Percentiles rank a stretch among this genome's conserved stretches.
Conservation (phyloP, 2,888 invertebrate species). For the Ectemnius lituratus region DNA sequence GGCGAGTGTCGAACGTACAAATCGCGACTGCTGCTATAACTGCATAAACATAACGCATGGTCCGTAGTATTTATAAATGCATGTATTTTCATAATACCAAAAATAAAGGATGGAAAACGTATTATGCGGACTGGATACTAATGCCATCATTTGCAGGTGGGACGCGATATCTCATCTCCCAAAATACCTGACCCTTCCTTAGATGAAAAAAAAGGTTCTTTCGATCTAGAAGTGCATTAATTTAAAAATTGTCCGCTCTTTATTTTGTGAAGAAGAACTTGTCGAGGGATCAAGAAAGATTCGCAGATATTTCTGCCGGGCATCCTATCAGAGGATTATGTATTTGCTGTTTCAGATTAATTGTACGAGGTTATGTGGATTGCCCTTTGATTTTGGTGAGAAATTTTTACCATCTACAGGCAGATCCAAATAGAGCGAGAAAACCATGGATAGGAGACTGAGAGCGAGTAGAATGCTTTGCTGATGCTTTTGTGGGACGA, state of each 20-base stretch:
- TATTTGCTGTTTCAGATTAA: not conserved
- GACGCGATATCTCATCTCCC: not conserved
- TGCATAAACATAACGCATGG: conserved; percentile 41
- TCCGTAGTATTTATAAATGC: conserved; percentile 70
- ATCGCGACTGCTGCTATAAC: conserved; percentile 9
- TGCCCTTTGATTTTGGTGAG: not conserved
- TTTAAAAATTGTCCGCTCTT: no score
- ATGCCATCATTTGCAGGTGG: conserved; percentile 34
- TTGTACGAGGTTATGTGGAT: not conserved
- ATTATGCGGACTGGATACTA: conserved; percentile 35
- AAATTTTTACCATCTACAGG: not conserved
- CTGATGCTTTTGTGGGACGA: conserved; percentile 50
- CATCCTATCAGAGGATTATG: no score
- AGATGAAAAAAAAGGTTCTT: no score
- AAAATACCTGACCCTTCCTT: no score
- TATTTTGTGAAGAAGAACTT: no score
- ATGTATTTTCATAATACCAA: conserved; percentile 75
- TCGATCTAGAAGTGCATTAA: no score
- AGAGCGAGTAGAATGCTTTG: conserved; percentile 41
- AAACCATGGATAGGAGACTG: not conserved
- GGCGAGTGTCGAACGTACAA: conserved; percentile 10
- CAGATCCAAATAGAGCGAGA: conserved; percentile 4
- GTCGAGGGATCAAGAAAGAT: no score
- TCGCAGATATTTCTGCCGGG: no score
- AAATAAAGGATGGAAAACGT: conserved; percentile 68